phyloP scores from a whole-genome alignment of 2,888 invertebrate species.

The Chydorus sphaericus region DNA sequence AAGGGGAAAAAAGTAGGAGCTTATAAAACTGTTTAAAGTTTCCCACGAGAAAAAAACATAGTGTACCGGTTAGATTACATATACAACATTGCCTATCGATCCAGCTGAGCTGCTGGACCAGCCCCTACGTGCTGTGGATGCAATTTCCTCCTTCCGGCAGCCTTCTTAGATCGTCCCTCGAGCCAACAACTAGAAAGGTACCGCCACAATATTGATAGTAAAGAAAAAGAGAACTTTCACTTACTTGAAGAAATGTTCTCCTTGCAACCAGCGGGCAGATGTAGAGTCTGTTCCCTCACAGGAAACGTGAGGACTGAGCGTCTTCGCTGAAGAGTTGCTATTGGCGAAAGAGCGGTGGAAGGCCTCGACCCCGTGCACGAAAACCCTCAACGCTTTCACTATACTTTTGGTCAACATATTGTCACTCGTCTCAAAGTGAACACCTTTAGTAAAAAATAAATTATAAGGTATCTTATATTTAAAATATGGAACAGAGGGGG shows the following conservation, averaged over 20 bases:
- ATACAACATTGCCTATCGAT: too few species aligned
- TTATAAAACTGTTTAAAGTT: too few species aligned
- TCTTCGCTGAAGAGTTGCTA: slow-evolving; percentile 33
- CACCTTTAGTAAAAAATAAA: slow-evolving; percentile 38
- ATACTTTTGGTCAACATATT: slow-evolving; percentile 70
- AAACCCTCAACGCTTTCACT: slow-evolving; percentile 76
- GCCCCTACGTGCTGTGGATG: too few species aligned
- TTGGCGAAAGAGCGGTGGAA: slow-evolving; percentile 63
- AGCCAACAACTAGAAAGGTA: too few species aligned
- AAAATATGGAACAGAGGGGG: slow-evolving; percentile 8
- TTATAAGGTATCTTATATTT: background rate
- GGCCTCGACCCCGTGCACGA: slow-evolving; percentile 77
- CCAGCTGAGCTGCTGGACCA: too few species aligned
- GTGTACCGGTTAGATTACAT: too few species aligned
- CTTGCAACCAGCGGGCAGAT: slow-evolving; percentile 72
- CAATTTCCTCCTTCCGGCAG: too few species aligned
- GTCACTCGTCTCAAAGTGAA: slow-evolving; percentile 80
- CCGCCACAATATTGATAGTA: too few species aligned
- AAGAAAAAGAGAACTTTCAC: slow-evolving; percentile 20
- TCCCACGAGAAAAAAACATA: too few species aligned
- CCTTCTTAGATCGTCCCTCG: too few species aligned
- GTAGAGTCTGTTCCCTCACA: slow-evolving; percentile 50
- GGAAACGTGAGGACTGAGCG: slow-evolving; percentile 49
- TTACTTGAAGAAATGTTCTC: slow-evolving; percentile 54
- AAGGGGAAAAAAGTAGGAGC: background rate